Evolutionary conservation across 2,797 vertebrate genomes (phyloP), one percentile per base, ranked within the genome.

Genomic region (Neostethus bicornis): DNA sequence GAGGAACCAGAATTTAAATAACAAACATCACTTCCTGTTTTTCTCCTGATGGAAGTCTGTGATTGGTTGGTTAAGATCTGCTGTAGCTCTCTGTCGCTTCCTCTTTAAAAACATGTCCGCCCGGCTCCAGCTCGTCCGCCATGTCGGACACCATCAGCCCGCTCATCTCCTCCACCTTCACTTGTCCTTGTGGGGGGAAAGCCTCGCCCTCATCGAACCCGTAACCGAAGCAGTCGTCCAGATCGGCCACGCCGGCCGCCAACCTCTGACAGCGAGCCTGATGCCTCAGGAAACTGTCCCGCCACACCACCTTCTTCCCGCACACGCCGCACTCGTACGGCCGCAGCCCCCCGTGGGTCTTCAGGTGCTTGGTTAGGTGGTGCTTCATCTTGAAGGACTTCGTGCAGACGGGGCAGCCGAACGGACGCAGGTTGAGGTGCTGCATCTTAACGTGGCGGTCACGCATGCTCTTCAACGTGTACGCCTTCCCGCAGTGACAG

Each of bases 351-450:
- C 95, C 95, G 61, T 97, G 95, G 0, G 95, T 98, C 87, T 96
- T 96, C 53, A 97, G 95, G 90, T 98, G 96, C 88, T 97, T 96
- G 0, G 95, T 96, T 1, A 98, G 91, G 57, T 98, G 96, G 68
- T 98, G 96, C 80, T 98, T 98, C 96, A 98, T 97, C 88, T 98
- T 98, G 80, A 98, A 98, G 69, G 93, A 95, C 70, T 98, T 98
- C 73, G 88, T 90, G 77, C 96, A 98, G 17, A 96, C 92, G 0
- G 95, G 94, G 54, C 96, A 98, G 76, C 88, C 91, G 26, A 97
- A 98, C 0, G 96, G 96, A 0, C 95, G 92, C 4, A 98, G 88
- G 77, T 96, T 96, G 29, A 98, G 93, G 70, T 98, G 96, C 93
- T 97, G 95, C 96, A 98, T 98, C 81, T 97, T 98, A 48, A 98